Percentiles rank a stretch among this genome's conserved stretches.
Conservation (phyloP, 2,888 invertebrate species). For the Ecliptopera silaceata region DNA sequence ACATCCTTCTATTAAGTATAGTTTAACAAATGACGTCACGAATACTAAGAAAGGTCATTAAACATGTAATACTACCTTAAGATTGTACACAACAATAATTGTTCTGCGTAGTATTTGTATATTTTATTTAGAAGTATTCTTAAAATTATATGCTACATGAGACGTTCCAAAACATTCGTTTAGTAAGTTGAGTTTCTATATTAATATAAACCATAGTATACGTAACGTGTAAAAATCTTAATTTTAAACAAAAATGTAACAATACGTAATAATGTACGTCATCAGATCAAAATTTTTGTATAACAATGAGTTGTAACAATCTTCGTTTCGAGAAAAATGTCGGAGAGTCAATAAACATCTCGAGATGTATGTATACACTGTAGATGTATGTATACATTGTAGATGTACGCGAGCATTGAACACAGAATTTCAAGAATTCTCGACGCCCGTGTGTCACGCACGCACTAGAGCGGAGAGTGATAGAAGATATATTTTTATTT, state of each 20-base stretch:
- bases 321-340: conserved; percentile 42
- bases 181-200: too few species aligned
- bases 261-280: conserved; percentile 21
- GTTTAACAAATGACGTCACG: too few species aligned
- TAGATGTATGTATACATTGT: too few species aligned
- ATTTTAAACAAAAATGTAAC: conserved; percentile 13
- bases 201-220: not conserved
- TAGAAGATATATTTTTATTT: not conserved
- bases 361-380: conserved; percentile 17
- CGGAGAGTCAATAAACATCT: conserved; percentile 45
- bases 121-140: too few species aligned
- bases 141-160: too few species aligned
- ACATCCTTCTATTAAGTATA: too few species aligned
- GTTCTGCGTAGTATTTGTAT: too few species aligned
- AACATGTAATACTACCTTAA: too few species aligned
- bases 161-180: too few species aligned
- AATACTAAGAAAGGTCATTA: too few species aligned
- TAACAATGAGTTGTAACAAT: conserved; percentile 32
- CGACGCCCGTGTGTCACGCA: conserved; percentile 16
- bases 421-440: not conserved
- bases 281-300: conserved; percentile 21
- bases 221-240: not conserved
- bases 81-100: too few species aligned
- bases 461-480: conserved; percentile 14
- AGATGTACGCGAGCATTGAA: too few species aligned